Evolutionary conservation across 2,888 invertebrate species (phyloP), one percentile per base, ranked within the genome.

Genomic region (Adelphocoris suturalis): DNA sequence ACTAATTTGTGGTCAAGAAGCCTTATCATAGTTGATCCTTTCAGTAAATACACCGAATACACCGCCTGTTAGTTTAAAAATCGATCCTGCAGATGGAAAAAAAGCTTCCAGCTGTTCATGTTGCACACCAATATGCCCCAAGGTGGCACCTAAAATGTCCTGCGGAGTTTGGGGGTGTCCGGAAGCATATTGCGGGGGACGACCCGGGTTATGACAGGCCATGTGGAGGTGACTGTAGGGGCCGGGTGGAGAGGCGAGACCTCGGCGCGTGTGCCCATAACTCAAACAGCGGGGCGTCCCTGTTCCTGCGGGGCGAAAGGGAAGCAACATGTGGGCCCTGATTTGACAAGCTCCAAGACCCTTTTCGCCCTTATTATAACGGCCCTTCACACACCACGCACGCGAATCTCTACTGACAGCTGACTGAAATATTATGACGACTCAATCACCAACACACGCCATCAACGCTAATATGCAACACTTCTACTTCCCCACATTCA

Each of bases 241-340:
- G 78, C 28, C 78, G 19, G 19, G 28, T 27, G 47, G n/a, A 68
- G 23, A 13, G 27, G 68, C 57, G 28, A 46, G 78, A 7, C 14
- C 14, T n/a, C 13, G 78, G 78, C 78, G 78, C 78, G 78, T 78
- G 78, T 78, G 78, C 46, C 37, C 78, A 78, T 78, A 78, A 78
- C 78, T 78, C 78, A 78, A 78, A 78, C 78, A 78, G 78, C 78
- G 19, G 78, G 78, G 78, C 16, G 78, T 16, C 78, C n/a, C 37
- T 19, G 37, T 16, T 37, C n/a, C 37, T 37, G 78, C 78, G 16
- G 46, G 78, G 46, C 46, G 9, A 46, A 46, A 78, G 47, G 78
- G 78, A 78, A 78, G 78, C 78, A 78, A 78, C 78, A 78, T 78
- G 78, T 78, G 78, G 78, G 46, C 78, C 13, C 46, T 46, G 78